A percentile compares a stretch with the other conserved stretches of the same genome.
phyloP scores from a whole-genome alignment of 1,140 invertebrate genomes.

The Tachypleus tridentatus region DNA sequence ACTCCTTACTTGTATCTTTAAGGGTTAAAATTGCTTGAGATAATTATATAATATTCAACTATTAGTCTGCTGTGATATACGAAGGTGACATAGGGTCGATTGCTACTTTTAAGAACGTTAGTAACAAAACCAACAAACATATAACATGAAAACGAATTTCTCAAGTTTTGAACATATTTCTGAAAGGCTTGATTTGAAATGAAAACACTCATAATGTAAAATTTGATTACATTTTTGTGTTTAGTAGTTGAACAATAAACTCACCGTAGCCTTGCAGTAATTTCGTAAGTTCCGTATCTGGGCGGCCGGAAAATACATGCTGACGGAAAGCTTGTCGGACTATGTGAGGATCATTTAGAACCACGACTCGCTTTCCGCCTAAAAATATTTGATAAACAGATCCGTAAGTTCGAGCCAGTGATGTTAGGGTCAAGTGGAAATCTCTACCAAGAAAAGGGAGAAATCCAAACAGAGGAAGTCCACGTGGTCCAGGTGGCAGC shows the following conservation, averaged over 20 bases:
- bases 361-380: slow-evolving; percentile 65
- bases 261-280: slow-evolving; percentile 82
- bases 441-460: slow-evolving; percentile 58
- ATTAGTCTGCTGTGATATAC: too few relatives aligned
- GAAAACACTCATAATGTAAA: too few relatives aligned
- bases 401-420: slow-evolving; percentile 61
- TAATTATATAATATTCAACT: too few relatives aligned
- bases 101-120: too few relatives aligned
- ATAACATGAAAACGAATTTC: too few relatives aligned
- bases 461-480: slow-evolving; percentile 66
- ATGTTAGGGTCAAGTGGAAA: slow-evolving; percentile 59
- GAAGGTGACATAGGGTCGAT: too few relatives aligned
- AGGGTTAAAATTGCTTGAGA: too few relatives aligned
- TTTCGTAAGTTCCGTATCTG: slow-evolving; percentile 64
- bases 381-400: slow-evolving; percentile 64
- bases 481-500: slow-evolving; percentile 68
- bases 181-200: too few relatives aligned
- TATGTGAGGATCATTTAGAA: slow-evolving; percentile 67
- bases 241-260: slow-evolving; percentile 29
- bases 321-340: slow-evolving; percentile 70
- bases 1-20: too few relatives aligned
- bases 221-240: too few relatives aligned
- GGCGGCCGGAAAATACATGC: slow-evolving; percentile 73
- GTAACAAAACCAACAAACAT: too few relatives aligned
- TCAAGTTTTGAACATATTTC: too few relatives aligned